Base-by-base conservation (phyloP, 2,797 vertebrate genomes). In the Smutsia temminckii region DNA sequence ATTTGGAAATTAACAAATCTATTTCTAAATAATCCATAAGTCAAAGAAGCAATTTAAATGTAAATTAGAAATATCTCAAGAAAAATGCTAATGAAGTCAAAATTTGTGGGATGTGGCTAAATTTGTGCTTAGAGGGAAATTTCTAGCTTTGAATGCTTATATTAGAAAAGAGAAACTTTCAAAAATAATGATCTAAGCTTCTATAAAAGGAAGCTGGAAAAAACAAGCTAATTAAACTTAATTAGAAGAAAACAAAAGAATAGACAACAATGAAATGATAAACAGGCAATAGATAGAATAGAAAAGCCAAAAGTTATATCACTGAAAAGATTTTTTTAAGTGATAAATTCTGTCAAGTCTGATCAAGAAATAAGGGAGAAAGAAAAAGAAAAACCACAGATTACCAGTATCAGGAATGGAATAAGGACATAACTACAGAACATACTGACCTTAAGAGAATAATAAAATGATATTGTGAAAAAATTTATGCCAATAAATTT, bases 41-140 rank as follows among this genome's bases (percentile, higher is more conserved):
- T 59, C 27, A 92, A 75, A 91, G 64, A 79, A 55, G 37, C 5
- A 68, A 53, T 87, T 87, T 79, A 79, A 93, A 89, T 61, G 11
- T 27, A 42, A 94, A 93, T 91, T 51, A 88, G 63, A 79, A 84
- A 64, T 79, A 92, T 32, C 51, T 84, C 71, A 80, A 85, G 34
- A 18, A 89, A 96, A 87, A 88, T 32, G 21, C 2, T 17, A 63
- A 75, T 29, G 29, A 94, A 85, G 68, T 89, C 6, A 72, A 94
- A 89, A 53, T 74, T 85, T 53, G 42, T 92, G 66, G 12, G 25
- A 53, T 29, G 20, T 23, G 63, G 34, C 42, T 91, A 85, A 53
- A 95, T 66, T 91, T 92, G 64, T 49, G 51, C 23, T 92, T 74
- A 79, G 55, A 88, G 20, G 34, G 53, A 21, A 75, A 68, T 80